Percentiles rank a stretch among this genome's conserved stretches.
Conservation (phyloP, 2,113 vertebrate genomes). For the Baryphthengus martii region DNA sequence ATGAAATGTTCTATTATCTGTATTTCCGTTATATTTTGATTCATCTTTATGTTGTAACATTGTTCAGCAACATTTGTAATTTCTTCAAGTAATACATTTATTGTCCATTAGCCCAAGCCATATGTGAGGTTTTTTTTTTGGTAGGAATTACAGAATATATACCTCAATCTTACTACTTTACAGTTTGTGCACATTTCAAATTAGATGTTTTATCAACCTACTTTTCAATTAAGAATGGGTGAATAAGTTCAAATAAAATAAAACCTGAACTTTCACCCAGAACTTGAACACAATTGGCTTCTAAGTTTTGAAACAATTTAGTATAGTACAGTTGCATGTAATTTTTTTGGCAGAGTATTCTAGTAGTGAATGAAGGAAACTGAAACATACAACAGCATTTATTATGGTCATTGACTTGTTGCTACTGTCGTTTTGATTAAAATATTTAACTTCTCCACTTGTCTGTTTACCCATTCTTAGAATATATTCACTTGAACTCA, state of each 20-base stretch:
- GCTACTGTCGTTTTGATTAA: background rate
- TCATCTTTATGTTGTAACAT: slow-evolving; percentile 33
- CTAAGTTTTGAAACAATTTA: slow-evolving; percentile 28
- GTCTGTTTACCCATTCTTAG: background rate
- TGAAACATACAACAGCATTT: background rate
- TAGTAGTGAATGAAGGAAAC: slow-evolving; percentile 28
- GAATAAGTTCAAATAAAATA: slow-evolving; percentile 42
- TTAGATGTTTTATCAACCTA: slow-evolving; percentile 25
- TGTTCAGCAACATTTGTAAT: slow-evolving; percentile 54
- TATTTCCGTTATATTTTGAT: slow-evolving; percentile 63
- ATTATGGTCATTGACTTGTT: background rate
- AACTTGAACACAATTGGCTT: background rate
- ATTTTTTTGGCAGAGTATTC: background rate
- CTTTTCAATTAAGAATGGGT: slow-evolving; percentile 36
- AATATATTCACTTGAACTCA: background rate
- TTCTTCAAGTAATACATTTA: slow-evolving; percentile 27
- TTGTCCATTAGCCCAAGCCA: slow-evolving; percentile 38
- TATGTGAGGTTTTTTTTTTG: background rate
- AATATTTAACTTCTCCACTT: background rate
- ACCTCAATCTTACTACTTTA: slow-evolving; percentile 3
- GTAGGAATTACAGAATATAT: background rate
- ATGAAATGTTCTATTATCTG: slow-evolving; percentile 61
- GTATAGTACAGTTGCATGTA: background rate
- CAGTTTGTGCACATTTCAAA: slow-evolving; percentile 53
- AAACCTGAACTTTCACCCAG: slow-evolving; percentile 22